Evolutionary conservation across 2,888 invertebrate genomes (phyloP).

Genomic region (Drosophila pegasa): DNA sequence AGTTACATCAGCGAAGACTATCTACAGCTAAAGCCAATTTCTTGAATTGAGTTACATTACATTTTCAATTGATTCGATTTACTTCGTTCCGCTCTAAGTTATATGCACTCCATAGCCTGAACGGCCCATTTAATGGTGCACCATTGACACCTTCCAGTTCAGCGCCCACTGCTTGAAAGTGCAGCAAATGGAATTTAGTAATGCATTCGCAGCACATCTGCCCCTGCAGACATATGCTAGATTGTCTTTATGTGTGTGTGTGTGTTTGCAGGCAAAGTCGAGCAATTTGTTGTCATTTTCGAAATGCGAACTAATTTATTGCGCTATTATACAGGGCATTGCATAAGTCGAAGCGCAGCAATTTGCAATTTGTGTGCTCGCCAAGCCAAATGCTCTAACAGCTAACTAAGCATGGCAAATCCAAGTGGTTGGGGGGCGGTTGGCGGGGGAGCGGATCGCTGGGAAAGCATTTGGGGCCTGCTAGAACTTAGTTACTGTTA

Average conservation of each 20-base stretch:
- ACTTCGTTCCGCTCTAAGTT: background rate
- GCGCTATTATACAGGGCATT: conserved; percentile 74
- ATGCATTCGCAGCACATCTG: conserved; percentile 42
- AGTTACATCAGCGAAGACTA: background rate
- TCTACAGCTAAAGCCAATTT: background rate
- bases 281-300: conserved; percentile 79
- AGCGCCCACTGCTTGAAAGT: conserved; percentile 25
- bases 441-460: conserved; percentile 16
- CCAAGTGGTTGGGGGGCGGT: background rate
- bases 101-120: conserved; percentile 2
- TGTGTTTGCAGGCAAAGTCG: conserved; percentile 31
- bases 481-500: conserved; percentile 78
- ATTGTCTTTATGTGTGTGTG: conserved; percentile 19
- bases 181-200: conserved; percentile 36
- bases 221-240: conserved; percentile 21
- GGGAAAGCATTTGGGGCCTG: conserved; percentile 45
- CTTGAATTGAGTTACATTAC: background rate
- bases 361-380: conserved; percentile 65
- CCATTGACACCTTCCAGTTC: conserved; percentile 56
- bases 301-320: conserved; percentile 79
- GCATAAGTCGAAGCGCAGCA: conserved; percentile 75
- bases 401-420: conserved; percentile 21
- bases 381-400: conserved; percentile 38
- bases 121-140: conserved; percentile 31
- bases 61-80: background rate